Evolutionary conservation across 2,888 invertebrate species (phyloP).

Genomic region (Melinaea menophilus): DNA sequence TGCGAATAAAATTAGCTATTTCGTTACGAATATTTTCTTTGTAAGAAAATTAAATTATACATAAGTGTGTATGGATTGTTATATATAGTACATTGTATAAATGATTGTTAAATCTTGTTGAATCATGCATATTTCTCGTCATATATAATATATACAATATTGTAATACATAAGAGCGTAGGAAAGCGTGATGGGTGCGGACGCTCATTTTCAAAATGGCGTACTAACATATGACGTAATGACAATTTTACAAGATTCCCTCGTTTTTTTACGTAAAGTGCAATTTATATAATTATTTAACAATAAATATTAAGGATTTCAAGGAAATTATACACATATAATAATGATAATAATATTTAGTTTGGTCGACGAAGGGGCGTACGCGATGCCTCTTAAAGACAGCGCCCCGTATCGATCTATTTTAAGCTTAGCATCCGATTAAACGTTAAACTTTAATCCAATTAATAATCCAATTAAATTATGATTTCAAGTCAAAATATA

Average conservation of each 20-base stretch:
- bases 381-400: conserved; percentile 11
- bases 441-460: conserved; percentile 16
- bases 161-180: too few species aligned
- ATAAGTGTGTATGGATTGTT: too few species aligned
- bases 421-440: conserved; percentile 23
- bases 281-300: too few species aligned
- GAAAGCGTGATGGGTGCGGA: conserved; percentile 27
- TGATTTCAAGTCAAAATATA: neutral
- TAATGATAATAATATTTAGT: conserved; percentile 4
- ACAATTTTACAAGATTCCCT: conserved; percentile 28
- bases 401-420: conserved; percentile 12
- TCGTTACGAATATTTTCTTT: too few species aligned
- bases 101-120: too few species aligned
- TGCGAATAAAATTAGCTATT: neutral
- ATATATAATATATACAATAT: too few species aligned
- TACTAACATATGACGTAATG: conserved; percentile 43
- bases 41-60: too few species aligned
- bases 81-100: too few species aligned
- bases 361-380: conserved; percentile 11
- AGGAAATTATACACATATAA: neutral
- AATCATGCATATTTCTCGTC: too few species aligned
- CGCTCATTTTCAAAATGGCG: conserved; percentile 70
- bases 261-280: conserved; percentile 7
- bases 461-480: conserved; percentile 16
- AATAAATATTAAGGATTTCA: too few species aligned